Conservation (phyloP, 2,888 invertebrate genomes). For the Idaea biselata region DNA sequence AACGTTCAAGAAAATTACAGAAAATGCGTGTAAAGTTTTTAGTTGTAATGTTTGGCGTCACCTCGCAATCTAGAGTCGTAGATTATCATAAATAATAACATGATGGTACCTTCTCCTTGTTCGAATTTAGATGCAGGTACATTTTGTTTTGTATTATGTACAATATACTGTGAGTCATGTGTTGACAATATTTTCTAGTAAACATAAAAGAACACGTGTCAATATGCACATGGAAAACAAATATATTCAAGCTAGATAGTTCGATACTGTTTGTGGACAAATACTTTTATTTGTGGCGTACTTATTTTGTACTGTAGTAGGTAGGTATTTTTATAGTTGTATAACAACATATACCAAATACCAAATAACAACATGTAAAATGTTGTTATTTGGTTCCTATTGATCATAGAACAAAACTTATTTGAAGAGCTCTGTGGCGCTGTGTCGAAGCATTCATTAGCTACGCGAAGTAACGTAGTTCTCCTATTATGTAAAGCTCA, state of each 20-base stretch:
- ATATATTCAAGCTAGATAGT: not conserved
- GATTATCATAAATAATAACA: constrained; percentile 5
- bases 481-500: too few species aligned
- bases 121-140: not conserved
- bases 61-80: not conserved
- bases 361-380: too few species aligned
- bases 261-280: not conserved
- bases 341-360: too few species aligned
- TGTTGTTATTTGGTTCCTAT: too few species aligned
- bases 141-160: not conserved
- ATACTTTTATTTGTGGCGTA: not conserved
- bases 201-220: not conserved
- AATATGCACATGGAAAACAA: constrained; percentile 2
- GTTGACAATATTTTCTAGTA: not conserved
- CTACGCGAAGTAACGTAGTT: too few species aligned
- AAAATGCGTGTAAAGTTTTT: not conserved
- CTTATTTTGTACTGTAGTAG: not conserved
- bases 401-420: too few species aligned
- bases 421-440: too few species aligned
- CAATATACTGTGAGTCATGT: not conserved
- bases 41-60: constrained; percentile 2
- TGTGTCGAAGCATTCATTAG: too few species aligned
- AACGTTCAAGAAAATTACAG: not conserved
- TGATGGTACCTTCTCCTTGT: not conserved
- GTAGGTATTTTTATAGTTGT: not conserved